Percentiles rank a stretch among this genome's conserved stretches.
Evolutionary conservation across 2,797 vertebrate species (phyloP).

Genomic region (Nannoperca obscura): DNA sequence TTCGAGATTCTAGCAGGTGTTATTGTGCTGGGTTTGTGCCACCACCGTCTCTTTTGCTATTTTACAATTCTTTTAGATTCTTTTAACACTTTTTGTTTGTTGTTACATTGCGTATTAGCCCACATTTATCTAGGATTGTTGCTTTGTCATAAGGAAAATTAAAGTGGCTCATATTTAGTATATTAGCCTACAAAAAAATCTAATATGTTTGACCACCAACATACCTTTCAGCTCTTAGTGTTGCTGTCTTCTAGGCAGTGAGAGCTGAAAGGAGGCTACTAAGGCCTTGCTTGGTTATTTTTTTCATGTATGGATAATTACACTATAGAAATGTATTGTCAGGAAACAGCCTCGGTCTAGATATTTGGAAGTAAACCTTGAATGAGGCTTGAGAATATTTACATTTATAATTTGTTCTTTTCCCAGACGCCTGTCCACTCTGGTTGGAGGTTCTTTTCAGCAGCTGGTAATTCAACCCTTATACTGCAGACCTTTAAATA

Average conservation of each 20-base stretch:
- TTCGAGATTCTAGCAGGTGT: not conserved
- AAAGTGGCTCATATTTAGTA: not conserved
- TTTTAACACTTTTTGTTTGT: not conserved
- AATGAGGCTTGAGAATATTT: not conserved
- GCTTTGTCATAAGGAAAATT: not conserved
- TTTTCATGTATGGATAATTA: not conserved
- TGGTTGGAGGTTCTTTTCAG: constrained; percentile 54
- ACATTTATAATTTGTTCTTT: constrained; percentile 19
- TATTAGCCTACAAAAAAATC: not conserved
- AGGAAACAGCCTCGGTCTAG: not conserved
- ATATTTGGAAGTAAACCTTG: not conserved
- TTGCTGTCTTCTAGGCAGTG: not conserved
- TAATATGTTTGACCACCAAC: not conserved
- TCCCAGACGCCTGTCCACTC: constrained; percentile 64
- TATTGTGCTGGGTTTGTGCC: no score
- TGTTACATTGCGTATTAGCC: not conserved
- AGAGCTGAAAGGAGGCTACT: not conserved
- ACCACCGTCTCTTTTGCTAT: not conserved
- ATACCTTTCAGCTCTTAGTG: not conserved
- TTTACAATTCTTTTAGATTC: not conserved
- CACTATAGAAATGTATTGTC: not conserved
- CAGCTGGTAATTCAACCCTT: constrained; percentile 79
- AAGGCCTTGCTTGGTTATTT: not conserved
- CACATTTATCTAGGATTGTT: not conserved
- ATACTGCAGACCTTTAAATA: constrained; percentile 86